A percentile compares a stretch with the other conserved stretches of the same genome.
phyloP scores from a whole-genome alignment of 2,113 vertebrate species.

The Oostethus manadensis region DNA sequence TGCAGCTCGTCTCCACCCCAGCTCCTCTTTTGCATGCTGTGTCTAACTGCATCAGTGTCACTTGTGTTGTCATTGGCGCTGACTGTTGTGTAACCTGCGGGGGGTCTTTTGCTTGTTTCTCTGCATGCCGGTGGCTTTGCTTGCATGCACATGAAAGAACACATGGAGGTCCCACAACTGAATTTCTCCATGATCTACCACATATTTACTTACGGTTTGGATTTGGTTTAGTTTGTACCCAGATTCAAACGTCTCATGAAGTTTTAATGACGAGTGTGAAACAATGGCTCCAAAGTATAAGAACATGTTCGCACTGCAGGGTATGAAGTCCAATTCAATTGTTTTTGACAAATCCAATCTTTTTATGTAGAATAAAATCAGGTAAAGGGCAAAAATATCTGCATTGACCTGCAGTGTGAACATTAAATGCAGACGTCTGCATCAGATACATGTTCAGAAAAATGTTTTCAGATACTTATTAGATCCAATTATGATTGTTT shows the following conservation, averaged over 20 bases:
- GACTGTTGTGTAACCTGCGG: slow-evolving; percentile 1
- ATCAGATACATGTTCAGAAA: no score
- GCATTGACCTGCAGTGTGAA: no score
- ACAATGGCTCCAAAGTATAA: background rate
- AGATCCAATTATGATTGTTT: no score
- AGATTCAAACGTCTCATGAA: background rate
- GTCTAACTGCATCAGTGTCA: slow-evolving; percentile 8
- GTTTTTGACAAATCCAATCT: no score
- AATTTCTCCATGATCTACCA: background rate
- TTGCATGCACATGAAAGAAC: background rate
- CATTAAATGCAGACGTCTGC: no score
- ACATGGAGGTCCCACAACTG: background rate
- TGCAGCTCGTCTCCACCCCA: slow-evolving; percentile 1
- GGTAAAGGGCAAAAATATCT: no score
- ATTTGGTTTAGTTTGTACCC: background rate
- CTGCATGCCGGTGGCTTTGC: background rate
- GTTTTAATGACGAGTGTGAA: background rate
- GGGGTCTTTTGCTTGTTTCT: slow-evolving; percentile 1
- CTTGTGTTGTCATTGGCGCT: slow-evolving; percentile 1
- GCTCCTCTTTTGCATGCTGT: slow-evolving; percentile 7
- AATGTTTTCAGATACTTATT: no score
- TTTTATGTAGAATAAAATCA: no score
- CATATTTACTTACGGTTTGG: background rate
- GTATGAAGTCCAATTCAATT: no score
- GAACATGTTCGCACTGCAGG: no score